Evolutionary conservation across 2,888 invertebrate species (phyloP).

Genomic region (Linyphia triangularis): DNA sequence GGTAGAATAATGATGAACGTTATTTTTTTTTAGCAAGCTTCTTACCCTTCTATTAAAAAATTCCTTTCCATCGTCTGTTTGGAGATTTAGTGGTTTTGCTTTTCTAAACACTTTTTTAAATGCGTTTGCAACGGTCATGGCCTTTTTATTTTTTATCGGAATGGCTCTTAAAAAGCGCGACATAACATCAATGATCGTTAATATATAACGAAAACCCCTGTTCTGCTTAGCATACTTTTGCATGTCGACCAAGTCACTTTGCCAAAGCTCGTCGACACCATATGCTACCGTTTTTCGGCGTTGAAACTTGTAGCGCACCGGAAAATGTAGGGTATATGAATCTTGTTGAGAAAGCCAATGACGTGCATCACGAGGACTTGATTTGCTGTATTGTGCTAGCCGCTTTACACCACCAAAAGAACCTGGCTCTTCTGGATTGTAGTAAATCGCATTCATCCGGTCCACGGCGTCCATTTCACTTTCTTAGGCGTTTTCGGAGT

Average conservation of each 20-base stretch:
- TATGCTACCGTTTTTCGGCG: conserved; percentile 7
- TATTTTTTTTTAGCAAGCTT: conserved; percentile 21
- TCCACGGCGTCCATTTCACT: background rate
- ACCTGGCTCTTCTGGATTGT: background rate
- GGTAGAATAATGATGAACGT: conserved; percentile 33
- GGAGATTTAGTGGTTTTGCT: background rate
- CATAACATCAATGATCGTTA: conserved; percentile 37
- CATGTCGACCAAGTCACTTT: conserved; percentile 21
- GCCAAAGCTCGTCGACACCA: conserved; percentile 12
- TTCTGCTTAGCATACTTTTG: background rate
- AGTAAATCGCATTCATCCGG: background rate
- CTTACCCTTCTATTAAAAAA: conserved; percentile 15
- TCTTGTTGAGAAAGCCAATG: conserved; percentile 1
- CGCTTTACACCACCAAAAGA: background rate
- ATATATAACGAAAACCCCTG: conserved; percentile 2
- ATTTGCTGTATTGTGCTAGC: background rate
- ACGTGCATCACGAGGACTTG: background rate
- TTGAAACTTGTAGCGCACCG: conserved; percentile 15
- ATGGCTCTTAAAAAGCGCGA: background rate
- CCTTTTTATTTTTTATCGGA: conserved; percentile 22
- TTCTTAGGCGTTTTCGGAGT: too few relatives aligned
- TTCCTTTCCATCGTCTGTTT: conserved; percentile 8
- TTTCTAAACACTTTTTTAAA: conserved; percentile 16
- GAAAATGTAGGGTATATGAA: conserved; percentile 9
- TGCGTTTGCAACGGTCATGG: background rate